Evolutionary conservation across 1,140 invertebrate species (phyloP), one percentile per base, ranked within the genome.

Genomic region (Pseudobourletiella spinata): DNA sequence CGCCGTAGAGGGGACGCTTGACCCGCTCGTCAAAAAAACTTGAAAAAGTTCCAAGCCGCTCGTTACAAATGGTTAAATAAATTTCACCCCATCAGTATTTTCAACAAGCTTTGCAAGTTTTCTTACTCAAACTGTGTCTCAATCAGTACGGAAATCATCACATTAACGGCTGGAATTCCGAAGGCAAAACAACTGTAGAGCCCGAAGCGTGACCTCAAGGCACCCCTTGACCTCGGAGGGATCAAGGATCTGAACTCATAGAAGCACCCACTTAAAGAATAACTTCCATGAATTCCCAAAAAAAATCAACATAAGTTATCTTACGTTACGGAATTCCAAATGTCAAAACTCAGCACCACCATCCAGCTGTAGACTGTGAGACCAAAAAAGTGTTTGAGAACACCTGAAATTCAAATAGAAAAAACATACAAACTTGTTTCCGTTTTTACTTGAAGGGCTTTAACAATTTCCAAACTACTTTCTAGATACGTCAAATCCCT

Each of bases 261-360:
- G 29, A 18, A 16, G 50, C 50, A 52, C 11, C 14, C 3, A 26
- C 24, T 3, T 4, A 18, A 16, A 6, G 6, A 52, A 26, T 24
- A 6, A 25, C 6, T 14, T 4, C 14, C 22, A 52, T 52, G 29
- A 6, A 52, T 14, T 3, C 16, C 8, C 6, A 52, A 16, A 14
- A 26, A 26, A 52, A 52, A 26, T 30, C 14, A 28, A 28, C 22
- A 8, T 30, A 55, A 55, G 16, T 4, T n/a, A 26, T 25, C 18
- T 60, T 54, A 61, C 59, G 29, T 39, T 29, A 61, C 35, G 20
- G 50, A 54, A 3, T 29, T 42, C 26, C 46, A 55, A 15, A 61
- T 15, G 35, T 61, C 50, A 43, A 55, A 61, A 22, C 55, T 61
- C 24, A 61, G 32, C 8, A 61, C 22, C 18, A 35, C 44, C 48